These are phyloP conservation scores for Rhaphigaster nebulosa DNA, from an alignment of 2,888 invertebrate genomes.

Conservation along the genomic window DNA sequence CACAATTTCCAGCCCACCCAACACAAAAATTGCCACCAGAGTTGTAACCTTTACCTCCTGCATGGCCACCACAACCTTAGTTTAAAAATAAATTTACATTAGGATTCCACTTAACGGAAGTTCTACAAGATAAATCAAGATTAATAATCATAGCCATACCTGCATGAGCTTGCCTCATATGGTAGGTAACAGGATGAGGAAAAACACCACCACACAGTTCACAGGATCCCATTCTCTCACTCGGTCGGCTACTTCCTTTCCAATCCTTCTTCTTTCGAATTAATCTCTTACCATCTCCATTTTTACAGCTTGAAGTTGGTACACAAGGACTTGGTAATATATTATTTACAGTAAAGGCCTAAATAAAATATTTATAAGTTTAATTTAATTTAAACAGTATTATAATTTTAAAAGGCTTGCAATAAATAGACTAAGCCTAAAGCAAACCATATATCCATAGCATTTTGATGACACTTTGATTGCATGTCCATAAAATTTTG, in stretches of 20 bases:
- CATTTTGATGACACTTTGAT: no score
- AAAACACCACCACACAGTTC: constrained; percentile 88
- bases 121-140: no score
- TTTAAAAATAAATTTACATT: constrained; percentile 20
- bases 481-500: no score
- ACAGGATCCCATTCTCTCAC: constrained; percentile 73
- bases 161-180: constrained; percentile 91
- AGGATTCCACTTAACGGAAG: neutral
- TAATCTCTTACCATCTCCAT: constrained; percentile 61
- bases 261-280: constrained; percentile 74
- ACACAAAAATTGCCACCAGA: constrained; percentile 89
- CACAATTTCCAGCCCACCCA: constrained; percentile 91
- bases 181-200: constrained; percentile 87
- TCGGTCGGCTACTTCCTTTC: constrained; percentile 67
- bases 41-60: constrained; percentile 92
- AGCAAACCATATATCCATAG: no score
- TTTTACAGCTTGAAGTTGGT: constrained; percentile 57
- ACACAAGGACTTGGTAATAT: constrained; percentile 63
- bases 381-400: neutral
- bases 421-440: neutral
- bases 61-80: constrained; percentile 90
- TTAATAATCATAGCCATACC: constrained; percentile 70
- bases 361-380: constrained; percentile 52
- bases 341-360: constrained; percentile 65
- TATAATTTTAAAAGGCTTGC: neutral